These are phyloP conservation scores for Etheostoma spectabile DNA, from an alignment of 2,113 vertebrate genomes.

Conservation along the genomic window DNA sequence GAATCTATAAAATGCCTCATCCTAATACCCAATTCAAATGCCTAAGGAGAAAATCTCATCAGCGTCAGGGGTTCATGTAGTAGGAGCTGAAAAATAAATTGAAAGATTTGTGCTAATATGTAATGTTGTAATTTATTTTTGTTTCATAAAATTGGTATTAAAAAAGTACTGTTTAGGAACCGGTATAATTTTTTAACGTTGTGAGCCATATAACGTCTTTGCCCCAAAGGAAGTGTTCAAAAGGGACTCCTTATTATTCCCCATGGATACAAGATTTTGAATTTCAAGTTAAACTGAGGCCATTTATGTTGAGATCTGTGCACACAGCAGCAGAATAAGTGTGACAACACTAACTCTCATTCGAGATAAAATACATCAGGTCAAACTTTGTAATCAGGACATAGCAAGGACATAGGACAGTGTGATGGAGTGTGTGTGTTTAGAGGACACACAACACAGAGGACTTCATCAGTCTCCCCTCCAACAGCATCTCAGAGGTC, in stretches of 20 bases:
- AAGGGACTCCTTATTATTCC: conserved; percentile 17
- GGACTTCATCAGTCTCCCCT: conserved; percentile 80
- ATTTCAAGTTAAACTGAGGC: conserved; percentile 23
- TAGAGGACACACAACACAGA: conserved; percentile 76
- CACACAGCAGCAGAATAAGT: conserved; percentile 23
- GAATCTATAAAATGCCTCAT: too few species aligned
- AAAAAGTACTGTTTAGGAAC: too few species aligned
- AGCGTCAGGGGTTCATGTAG: too few species aligned
- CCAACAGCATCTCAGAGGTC: conserved; percentile 78
- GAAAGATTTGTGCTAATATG: too few species aligned
- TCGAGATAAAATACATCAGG: conserved; percentile 67
- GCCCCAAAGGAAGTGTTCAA: conserved; percentile 18
- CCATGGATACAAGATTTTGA: conserved; percentile 14
- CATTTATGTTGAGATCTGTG: conserved; percentile 35
- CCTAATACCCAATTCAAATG: too few species aligned
- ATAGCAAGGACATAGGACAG: conserved; percentile 77
- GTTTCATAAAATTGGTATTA: too few species aligned
- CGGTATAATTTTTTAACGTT: too few species aligned
- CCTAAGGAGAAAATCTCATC: too few species aligned
- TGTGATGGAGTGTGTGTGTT: conserved; percentile 81
- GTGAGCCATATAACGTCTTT: background rate
- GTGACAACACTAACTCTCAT: conserved; percentile 65
- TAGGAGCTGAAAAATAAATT: too few species aligned
- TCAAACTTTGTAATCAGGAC: conserved; percentile 83
- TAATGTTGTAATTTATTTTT: too few species aligned